Percentiles rank a stretch among this genome's conserved stretches.
phyloP scores from a whole-genome alignment of 37 sponge, comb jelly and placozoan genomes.

The Petrosia ficiformis region DNA sequence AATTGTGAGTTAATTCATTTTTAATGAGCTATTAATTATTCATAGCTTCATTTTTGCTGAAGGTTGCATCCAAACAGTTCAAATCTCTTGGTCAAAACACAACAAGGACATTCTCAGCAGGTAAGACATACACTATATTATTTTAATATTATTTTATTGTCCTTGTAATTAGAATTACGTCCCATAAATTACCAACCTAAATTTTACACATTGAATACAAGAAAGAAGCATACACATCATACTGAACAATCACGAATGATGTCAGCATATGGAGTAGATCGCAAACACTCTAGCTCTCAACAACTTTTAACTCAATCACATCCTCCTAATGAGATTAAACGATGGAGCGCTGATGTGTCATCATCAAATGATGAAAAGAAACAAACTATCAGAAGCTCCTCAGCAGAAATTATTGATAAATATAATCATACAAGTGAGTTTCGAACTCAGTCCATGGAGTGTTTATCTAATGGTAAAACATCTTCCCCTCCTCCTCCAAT shows the following conservation, averaged over 20 bases:
- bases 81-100: not conserved
- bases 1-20: constrained; percentile 20
- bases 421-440: not conserved
- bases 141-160: too few species aligned
- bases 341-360: not conserved
- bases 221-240: not conserved
- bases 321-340: not conserved
- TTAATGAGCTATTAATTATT: not conserved
- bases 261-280: not conserved
- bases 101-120: not conserved
- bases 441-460: not conserved
- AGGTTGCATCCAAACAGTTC: not conserved
- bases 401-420: not conserved
- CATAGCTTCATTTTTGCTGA: not conserved
- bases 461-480: not conserved
- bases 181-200: constrained; percentile 18
- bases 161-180: too few species aligned
- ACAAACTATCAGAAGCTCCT: not conserved
- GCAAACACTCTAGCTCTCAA: not conserved
- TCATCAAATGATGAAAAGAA: not conserved
- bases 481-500: not conserved
- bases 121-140: not conserved
- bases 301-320: not conserved
- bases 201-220: constrained; percentile 45
- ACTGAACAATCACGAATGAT: not conserved